These are phyloP conservation scores for Ceratina australensis DNA, from an alignment of 1,140 invertebrate species.

Conservation along the genomic window DNA sequence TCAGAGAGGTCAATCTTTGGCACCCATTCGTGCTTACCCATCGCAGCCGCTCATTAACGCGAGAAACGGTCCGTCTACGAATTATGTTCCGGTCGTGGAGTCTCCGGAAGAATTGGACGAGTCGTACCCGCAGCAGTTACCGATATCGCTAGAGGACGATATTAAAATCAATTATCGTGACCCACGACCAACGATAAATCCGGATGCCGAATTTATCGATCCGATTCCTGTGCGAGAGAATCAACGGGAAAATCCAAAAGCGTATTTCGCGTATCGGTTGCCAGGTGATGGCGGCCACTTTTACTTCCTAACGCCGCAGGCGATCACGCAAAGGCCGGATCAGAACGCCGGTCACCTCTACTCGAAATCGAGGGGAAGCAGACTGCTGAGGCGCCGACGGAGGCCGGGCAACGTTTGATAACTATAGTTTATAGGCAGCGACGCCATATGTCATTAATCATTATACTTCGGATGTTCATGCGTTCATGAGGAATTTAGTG, in stretches of 20 bases:
- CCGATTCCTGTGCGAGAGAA: slow-evolving; percentile 57
- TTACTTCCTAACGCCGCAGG: slow-evolving; percentile 87
- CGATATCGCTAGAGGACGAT: slow-evolving; percentile 76
- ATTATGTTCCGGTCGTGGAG: slow-evolving; percentile 44
- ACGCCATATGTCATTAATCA: slow-evolving; percentile 40
- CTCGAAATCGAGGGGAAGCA: slow-evolving; percentile 75
- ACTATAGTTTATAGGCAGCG: not conserved
- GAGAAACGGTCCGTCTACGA: slow-evolving; percentile 25
- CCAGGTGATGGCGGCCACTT: slow-evolving; percentile 86
- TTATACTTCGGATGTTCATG: too few relatives aligned
- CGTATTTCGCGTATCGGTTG: slow-evolving; percentile 84
- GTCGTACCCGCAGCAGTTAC: slow-evolving; percentile 67
- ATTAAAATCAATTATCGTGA: slow-evolving; percentile 80
- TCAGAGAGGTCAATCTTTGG: not conserved
- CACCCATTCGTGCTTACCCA: slow-evolving; percentile 50
- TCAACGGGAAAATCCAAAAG: slow-evolving; percentile 73
- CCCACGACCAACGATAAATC: slow-evolving; percentile 79
- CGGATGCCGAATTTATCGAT: slow-evolving; percentile 79
- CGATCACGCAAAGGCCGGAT: slow-evolving; percentile 76
- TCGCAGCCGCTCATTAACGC: slow-evolving; percentile 53
- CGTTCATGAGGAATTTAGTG: too few relatives aligned
- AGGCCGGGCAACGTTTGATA: slow-evolving; percentile 61
- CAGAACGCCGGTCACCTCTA: slow-evolving; percentile 73
- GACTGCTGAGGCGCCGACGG: slow-evolving; percentile 77
- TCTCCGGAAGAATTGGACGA: slow-evolving; percentile 65